Evolutionary conservation across 2,797 vertebrate species (phyloP).

Genomic region (Selene dorsalis): DNA sequence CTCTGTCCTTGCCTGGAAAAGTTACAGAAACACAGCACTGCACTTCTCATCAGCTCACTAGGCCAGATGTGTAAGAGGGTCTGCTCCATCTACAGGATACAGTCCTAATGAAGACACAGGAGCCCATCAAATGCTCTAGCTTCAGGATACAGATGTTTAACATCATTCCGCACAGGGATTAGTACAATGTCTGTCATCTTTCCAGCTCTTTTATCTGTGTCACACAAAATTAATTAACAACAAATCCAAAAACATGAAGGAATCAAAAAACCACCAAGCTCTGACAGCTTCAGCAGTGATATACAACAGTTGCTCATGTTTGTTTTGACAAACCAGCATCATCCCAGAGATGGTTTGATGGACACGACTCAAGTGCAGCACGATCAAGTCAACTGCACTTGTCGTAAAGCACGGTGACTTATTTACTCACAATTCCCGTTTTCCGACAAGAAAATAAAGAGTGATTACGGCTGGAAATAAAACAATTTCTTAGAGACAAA

Average conservation of each 20-base stretch:
- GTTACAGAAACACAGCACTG: constrained; percentile 64
- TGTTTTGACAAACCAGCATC: constrained; percentile 18
- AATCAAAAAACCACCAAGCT: background rate
- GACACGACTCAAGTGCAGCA: background rate
- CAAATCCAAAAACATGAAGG: background rate
- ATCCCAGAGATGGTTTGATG: background rate
- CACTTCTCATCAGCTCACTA: constrained; percentile 61
- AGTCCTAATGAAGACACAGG: constrained; percentile 60
- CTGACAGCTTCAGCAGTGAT: constrained; percentile 7
- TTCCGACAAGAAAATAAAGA: constrained; percentile 35
- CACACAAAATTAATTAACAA: constrained; percentile 23
- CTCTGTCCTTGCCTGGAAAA: constrained; percentile 71
- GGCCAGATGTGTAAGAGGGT: constrained; percentile 69
- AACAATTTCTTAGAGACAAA: constrained; percentile 53
- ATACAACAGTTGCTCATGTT: constrained; percentile 22
- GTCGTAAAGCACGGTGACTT: constrained; percentile 4
- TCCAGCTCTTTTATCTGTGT: constrained; percentile 13
- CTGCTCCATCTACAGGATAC: constrained; percentile 43
- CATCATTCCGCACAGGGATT: constrained; percentile 38
- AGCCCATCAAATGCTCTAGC: constrained; percentile 39
- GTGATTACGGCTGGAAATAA: constrained; percentile 34
- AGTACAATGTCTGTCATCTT: constrained; percentile 6
- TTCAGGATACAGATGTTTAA: constrained; percentile 56
- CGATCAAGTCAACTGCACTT: background rate
- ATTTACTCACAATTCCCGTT: constrained; percentile 6